phyloP scores from a whole-genome alignment of 2,888 invertebrate species.

The Eulithis prunata region DNA sequence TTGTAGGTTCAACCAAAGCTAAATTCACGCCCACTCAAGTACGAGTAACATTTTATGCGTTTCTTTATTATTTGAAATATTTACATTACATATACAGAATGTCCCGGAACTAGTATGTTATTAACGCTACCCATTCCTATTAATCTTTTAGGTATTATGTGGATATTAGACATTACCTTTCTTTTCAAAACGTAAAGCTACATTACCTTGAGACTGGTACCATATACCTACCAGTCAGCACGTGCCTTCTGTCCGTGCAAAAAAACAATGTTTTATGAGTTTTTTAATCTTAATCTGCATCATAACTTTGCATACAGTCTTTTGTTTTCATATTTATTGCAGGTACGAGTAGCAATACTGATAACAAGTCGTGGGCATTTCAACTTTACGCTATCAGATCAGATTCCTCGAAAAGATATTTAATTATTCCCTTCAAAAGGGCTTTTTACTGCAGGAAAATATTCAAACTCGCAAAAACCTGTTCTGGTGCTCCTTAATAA shows the following conservation, averaged over 20 bases:
- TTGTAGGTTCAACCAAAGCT: too few relatives aligned
- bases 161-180: not conserved
- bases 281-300: conserved; percentile 52
- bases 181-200: not conserved
- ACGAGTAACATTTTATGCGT: too few relatives aligned
- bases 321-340: conserved; percentile 48
- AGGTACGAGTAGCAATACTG: conserved; percentile 2
- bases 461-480: not conserved
- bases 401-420: conserved; percentile 40
- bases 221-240: conserved; percentile 28
- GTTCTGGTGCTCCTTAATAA: too few relatives aligned
- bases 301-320: conserved; percentile 56
- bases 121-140: too few relatives aligned
- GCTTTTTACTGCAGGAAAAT: conserved; percentile 1
- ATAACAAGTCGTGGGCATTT: conserved; percentile 34
- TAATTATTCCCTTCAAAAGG: conserved; percentile 1
- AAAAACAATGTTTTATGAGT: conserved; percentile 49
- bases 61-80: too few relatives aligned
- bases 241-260: conserved; percentile 36
- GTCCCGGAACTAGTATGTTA: too few relatives aligned
- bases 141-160: too few relatives aligned
- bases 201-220: conserved; percentile 42
- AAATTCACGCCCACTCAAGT: too few relatives aligned
- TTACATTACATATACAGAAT: too few relatives aligned
- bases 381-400: conserved; percentile 36